A percentile compares a stretch with the other conserved stretches of the same genome.
Conservation (phyloP, 2,797 vertebrate genomes). For the Ctenopoma multispine region DNA sequence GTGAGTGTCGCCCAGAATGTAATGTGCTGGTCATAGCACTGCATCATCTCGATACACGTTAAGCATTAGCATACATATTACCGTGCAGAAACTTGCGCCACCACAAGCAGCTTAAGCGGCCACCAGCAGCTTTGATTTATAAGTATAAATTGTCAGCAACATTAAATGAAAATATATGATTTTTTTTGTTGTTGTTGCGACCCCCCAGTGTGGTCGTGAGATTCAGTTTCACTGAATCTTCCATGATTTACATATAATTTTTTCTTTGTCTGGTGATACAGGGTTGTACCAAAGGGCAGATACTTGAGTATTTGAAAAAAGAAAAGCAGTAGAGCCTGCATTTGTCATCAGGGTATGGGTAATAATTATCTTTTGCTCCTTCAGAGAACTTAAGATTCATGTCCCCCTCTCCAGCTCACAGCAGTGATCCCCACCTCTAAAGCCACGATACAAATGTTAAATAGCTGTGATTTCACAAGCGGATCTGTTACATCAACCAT, state of each 20-base stretch:
- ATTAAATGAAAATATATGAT: neutral
- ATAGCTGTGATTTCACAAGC: constrained; percentile 73
- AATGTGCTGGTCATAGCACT: too few species aligned
- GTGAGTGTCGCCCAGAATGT: too few species aligned
- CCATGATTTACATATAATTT: constrained; percentile 7
- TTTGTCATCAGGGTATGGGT: neutral
- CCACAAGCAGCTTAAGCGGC: neutral
- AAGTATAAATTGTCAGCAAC: neutral
- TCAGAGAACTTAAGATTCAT: constrained; percentile 15
- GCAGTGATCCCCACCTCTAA: constrained; percentile 46
- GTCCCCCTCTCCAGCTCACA: constrained; percentile 22
- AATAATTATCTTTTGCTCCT: constrained; percentile 20
- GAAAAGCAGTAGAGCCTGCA: neutral
- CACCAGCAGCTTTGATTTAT: neutral
- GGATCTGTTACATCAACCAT: constrained; percentile 62
- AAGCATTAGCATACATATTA: neutral
- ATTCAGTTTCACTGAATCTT: neutral
- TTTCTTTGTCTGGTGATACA: neutral
- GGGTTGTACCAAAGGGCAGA: neutral
- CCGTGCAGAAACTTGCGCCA: neutral
- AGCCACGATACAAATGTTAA: constrained; percentile 68
- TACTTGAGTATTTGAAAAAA: neutral
- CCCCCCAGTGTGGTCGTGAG: neutral
- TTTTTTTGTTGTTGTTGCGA: neutral
- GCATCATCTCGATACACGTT: too few species aligned